These are phyloP conservation scores for Alectura lathami DNA, from an alignment of 2,113 vertebrate genomes.

Conservation along the genomic window DNA sequence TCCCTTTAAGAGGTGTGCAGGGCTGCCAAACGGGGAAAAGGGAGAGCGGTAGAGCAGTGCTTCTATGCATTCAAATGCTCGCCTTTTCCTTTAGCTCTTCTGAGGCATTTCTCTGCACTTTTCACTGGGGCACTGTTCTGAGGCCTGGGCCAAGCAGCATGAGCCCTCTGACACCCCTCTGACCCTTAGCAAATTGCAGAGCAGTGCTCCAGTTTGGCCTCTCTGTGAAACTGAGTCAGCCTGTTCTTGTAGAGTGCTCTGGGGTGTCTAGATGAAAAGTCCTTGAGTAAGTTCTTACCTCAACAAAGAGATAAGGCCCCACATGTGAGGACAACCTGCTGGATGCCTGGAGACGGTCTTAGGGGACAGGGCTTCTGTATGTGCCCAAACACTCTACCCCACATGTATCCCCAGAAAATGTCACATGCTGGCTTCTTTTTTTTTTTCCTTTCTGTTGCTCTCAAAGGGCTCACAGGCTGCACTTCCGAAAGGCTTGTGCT, in stretches of 20 bases:
- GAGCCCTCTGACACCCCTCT: background rate
- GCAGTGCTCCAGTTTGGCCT: background rate
- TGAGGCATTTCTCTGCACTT: background rate
- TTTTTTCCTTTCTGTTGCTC: background rate
- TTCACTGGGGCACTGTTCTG: background rate
- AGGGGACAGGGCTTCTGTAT: background rate
- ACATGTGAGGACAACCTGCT: background rate
- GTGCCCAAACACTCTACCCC: background rate
- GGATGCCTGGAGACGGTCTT: background rate
- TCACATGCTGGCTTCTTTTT: background rate
- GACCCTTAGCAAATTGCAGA: background rate
- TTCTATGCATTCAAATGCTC: background rate
- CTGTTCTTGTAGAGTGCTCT: background rate
- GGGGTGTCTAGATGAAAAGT: background rate
- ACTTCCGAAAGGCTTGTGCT: background rate
- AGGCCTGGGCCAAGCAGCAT: background rate
- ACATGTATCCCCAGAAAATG: background rate
- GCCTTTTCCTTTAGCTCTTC: background rate
- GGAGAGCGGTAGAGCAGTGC: background rate
- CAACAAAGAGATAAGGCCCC: background rate
- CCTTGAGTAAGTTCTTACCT: accelerated
- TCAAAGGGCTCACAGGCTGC: background rate
- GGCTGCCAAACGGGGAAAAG: background rate
- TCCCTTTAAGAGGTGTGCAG: background rate
- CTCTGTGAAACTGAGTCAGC: background rate